A percentile compares a stretch with the other conserved stretches of the same genome.
phyloP scores from a whole-genome alignment of 2,888 invertebrate genomes.

The Amblyjoppa fuscipennis region DNA sequence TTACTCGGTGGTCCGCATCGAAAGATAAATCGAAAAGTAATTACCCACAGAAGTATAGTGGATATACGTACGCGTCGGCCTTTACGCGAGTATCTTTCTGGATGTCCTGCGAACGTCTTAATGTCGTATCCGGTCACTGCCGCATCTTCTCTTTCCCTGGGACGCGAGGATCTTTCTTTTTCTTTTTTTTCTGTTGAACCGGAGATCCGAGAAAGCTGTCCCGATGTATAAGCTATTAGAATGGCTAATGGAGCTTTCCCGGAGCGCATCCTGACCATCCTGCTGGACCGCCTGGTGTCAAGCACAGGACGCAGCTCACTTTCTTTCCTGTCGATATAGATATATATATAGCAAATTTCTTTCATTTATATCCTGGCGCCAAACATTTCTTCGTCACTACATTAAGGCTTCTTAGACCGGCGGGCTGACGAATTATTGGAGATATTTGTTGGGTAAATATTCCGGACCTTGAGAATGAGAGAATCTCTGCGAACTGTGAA shows the following conservation, averaged over 20 bases:
- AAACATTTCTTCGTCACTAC: slow-evolving; percentile 63
- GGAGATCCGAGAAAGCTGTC: slow-evolving; percentile 24
- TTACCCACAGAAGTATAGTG: slow-evolving; percentile 69
- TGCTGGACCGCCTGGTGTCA: slow-evolving; percentile 58
- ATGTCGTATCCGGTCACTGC: slow-evolving; percentile 68
- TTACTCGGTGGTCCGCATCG: slow-evolving; percentile 78
- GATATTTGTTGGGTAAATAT: slow-evolving; percentile 16
- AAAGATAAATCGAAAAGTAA: slow-evolving; percentile 82
- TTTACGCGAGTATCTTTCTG: not conserved
- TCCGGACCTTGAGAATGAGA: not conserved
- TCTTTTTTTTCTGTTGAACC: slow-evolving; percentile 47
- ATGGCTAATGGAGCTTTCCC: slow-evolving; percentile 55
- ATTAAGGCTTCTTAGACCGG: slow-evolving; percentile 26
- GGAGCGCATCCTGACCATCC: slow-evolving; percentile 40
- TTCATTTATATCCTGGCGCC: slow-evolving; percentile 55
- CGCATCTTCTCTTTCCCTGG: slow-evolving; percentile 48
- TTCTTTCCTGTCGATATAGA: slow-evolving; percentile 52
- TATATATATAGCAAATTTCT: slow-evolving; percentile 9
- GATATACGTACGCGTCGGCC: not conserved
- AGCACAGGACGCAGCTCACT: slow-evolving; percentile 44
- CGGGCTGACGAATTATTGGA: slow-evolving; percentile 38
- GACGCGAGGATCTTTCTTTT: slow-evolving; percentile 33
- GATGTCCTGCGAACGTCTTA: slow-evolving; percentile 69
- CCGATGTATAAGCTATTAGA: slow-evolving; percentile 39
- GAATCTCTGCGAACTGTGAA: not conserved